Base-by-base conservation (phyloP, 2,113 vertebrate genomes). In the Hystrix cristata region DNA sequence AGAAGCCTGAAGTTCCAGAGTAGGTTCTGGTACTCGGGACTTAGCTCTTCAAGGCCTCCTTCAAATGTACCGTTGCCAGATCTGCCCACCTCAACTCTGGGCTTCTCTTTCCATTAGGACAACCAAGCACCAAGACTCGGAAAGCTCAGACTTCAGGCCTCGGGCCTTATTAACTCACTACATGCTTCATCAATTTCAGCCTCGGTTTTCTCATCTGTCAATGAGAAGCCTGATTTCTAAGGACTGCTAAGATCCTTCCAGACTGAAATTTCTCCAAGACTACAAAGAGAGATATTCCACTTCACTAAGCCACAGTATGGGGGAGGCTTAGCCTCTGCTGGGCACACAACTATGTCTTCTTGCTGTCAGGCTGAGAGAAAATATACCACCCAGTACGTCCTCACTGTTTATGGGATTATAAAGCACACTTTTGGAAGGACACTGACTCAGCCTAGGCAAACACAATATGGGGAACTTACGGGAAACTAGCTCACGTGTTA, bases 141-240 rank as follows among this genome's bases (percentile, higher is more conserved):
- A 46, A 86, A 82, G 38, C 57, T n/a, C 43, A 25, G 7, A 59
- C 29, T 57, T 89, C 27, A 48, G 13, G 19, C 3, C 18, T 2
- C 25, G 34, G 27, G 78, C 11, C 27, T 87, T 86, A 81, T 57
- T 43, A 34, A 62, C 34, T 55, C 55, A 53, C 53, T 31, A 38
- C 21, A 19, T 34, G 69, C 1, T 19, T 88, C 34, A 64, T 64
- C 51, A 48, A 79, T 74, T 5, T 34, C 27, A 91, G 6, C 38
- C 69, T 96, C 31, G 29, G 29, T 80, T 87, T 94, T 16, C 46
- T 89, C 55, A 51, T 11, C 5, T 82, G 38, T 60, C n/a, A 96
- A 65, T 43, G 12, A 69, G 31, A 78, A 60, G 38, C 23, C 67
- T 43, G 21, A 76, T 43, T 46, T 71, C 46, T 57, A 57, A 80